A percentile compares a stretch with the other conserved stretches of the same genome.
These are phyloP conservation scores for Penaeus monodon DNA, from an alignment of 2,888 invertebrate genomes.

Conservation along the genomic window DNA sequence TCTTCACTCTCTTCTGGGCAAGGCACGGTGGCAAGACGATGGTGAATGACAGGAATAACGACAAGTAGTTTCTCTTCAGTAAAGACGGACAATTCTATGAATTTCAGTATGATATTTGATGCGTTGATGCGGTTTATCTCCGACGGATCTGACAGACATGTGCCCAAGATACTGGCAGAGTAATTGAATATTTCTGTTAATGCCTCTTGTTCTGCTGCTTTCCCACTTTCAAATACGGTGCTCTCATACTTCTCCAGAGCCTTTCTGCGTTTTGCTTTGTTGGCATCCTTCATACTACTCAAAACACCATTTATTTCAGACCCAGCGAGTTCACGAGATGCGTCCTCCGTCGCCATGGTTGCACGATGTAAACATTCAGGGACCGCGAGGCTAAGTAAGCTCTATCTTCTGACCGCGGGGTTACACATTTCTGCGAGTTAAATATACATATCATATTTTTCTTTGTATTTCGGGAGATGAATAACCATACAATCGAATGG, in stretches of 20 bases:
- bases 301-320: slow-evolving; percentile 38
- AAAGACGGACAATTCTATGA: slow-evolving; percentile 7
- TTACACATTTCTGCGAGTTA: background rate
- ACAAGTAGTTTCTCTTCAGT: slow-evolving; percentile 37
- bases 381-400: background rate
- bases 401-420: too few relatives aligned
- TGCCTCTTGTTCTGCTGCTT: background rate
- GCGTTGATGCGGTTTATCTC: slow-evolving; percentile 50
- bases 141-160: slow-evolving; percentile 33
- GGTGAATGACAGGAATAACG: slow-evolving; percentile 43
- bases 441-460: background rate
- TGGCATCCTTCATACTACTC: slow-evolving; percentile 29
- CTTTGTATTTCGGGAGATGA: too few relatives aligned
- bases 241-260: slow-evolving; percentile 32
- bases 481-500: too few relatives aligned
- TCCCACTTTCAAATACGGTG: slow-evolving; percentile 35
- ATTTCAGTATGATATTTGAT: slow-evolving; percentile 36
- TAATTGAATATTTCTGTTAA: slow-evolving; percentile 15
- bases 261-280: slow-evolving; percentile 50
- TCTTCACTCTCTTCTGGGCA: slow-evolving; percentile 56
- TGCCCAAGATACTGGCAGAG: slow-evolving; percentile 16
- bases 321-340: background rate
- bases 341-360: slow-evolving; percentile 49
- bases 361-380: slow-evolving; percentile 7
- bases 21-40: slow-evolving; percentile 41